Conservation (phyloP, 2,113 vertebrate species). For the Onychostoma macrolepis region DNA sequence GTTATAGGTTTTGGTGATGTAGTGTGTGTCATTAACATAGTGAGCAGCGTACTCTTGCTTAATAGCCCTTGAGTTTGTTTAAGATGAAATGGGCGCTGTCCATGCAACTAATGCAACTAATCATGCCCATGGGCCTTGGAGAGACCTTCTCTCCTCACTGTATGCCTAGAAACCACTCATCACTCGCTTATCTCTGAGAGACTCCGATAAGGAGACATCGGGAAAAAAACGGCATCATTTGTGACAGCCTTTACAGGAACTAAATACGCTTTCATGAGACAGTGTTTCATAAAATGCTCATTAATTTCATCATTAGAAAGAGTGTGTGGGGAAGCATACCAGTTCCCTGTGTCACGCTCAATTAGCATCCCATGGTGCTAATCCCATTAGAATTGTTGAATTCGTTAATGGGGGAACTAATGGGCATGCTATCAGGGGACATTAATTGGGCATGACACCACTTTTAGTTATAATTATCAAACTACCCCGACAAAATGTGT, state of each 20-base stretch:
- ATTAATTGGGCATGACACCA: conserved; percentile 99
- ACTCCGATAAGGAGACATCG: conserved; percentile 25
- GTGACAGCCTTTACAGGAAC: conserved; percentile 87
- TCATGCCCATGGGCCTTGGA: conserved; percentile 38
- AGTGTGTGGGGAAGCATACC: conserved; percentile 93
- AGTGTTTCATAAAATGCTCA: conserved; percentile 94
- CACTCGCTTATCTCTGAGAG: conserved; percentile 26
- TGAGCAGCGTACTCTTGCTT: conserved; percentile 38
- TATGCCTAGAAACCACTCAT: conserved; percentile 24
- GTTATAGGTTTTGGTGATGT: conserved; percentile 37
- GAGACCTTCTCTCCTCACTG: conserved; percentile 24
- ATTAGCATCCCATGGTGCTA: conserved; percentile 96
- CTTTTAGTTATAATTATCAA: conserved; percentile 99
- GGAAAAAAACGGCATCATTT: conserved; percentile 79
- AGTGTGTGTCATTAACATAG: conserved; percentile 32
- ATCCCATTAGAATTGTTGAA: conserved; percentile 99
- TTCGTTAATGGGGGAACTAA: conserved; percentile 99
- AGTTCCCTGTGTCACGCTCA: conserved; percentile 98
- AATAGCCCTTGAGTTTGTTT: conserved; percentile 56
- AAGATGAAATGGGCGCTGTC: conserved; percentile 47
- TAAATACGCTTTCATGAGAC: conserved; percentile 91
- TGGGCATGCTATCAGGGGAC: conserved; percentile 97
- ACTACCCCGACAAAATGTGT: conserved; percentile 93
- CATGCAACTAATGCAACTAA: conserved; percentile 47
- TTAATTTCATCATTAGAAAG: conserved; percentile 93